These are phyloP conservation scores for Struthidea cinerea DNA, from an alignment of 2,113 vertebrate species.

Conservation along the genomic window DNA sequence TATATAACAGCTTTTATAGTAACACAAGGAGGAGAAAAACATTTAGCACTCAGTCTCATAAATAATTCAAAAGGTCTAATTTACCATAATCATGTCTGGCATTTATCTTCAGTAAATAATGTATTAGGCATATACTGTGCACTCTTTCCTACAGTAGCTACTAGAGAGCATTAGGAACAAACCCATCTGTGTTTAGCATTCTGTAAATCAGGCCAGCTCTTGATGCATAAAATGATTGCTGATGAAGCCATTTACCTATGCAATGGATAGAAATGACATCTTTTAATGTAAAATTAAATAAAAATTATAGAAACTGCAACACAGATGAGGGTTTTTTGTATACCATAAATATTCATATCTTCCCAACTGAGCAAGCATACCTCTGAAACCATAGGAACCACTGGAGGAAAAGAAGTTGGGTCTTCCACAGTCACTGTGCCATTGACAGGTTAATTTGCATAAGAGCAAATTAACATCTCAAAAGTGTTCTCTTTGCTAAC, in stretches of 20 bases:
- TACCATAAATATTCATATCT: slow-evolving; percentile 66
- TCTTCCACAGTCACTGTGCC: slow-evolving; percentile 30
- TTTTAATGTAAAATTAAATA: slow-evolving; percentile 57
- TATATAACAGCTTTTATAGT: slow-evolving; percentile 60
- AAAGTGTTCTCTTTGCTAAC: slow-evolving; percentile 18
- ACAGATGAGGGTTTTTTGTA: neutral
- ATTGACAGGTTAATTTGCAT: slow-evolving; percentile 63
- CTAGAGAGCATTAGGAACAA: slow-evolving; percentile 41
- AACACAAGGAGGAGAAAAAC: slow-evolving; percentile 46
- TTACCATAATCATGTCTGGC: slow-evolving; percentile 64
- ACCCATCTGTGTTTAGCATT: slow-evolving; percentile 49
- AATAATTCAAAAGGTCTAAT: slow-evolving; percentile 69
- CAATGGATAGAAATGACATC: slow-evolving; percentile 11
- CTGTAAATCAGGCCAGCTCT: slow-evolving; percentile 48
- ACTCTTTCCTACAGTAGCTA: slow-evolving; percentile 43
- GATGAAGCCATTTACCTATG: slow-evolving; percentile 58
- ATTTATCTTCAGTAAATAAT: slow-evolving; percentile 69
- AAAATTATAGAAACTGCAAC: slow-evolving; percentile 45
- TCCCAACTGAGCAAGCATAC: slow-evolving; percentile 34
- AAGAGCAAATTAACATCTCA: slow-evolving; percentile 66
- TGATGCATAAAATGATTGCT: slow-evolving; percentile 52
- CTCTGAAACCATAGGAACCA: slow-evolving; percentile 65
- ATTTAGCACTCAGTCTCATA: slow-evolving; percentile 62
- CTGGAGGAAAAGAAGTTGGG: slow-evolving; percentile 26
- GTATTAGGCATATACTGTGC: slow-evolving; percentile 40